Percentiles rank a stretch among this genome's conserved stretches.
These are phyloP conservation scores for Lerista edwardsae DNA, from an alignment of 2,797 vertebrate species.

Conservation along the genomic window DNA sequence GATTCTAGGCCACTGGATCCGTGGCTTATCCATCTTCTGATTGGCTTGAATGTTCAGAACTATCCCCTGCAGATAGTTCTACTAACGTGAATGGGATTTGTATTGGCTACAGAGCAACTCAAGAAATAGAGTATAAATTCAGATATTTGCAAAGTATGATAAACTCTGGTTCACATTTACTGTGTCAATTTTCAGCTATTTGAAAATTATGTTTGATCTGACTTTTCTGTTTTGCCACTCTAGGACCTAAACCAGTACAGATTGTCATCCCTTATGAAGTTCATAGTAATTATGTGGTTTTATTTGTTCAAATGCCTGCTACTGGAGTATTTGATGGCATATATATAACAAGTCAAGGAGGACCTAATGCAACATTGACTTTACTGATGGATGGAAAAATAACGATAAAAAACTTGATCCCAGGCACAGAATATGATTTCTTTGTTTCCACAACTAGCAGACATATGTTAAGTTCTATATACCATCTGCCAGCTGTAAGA, in stretches of 20 bases:
- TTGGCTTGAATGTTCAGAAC: background rate
- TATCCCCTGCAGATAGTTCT: background rate
- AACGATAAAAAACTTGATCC: constrained; percentile 74
- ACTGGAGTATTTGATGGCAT: constrained; percentile 82
- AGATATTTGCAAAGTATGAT: background rate
- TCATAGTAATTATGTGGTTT: constrained; percentile 68
- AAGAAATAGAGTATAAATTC: background rate
- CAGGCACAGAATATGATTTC: constrained; percentile 83
- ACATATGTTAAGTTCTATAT: constrained; percentile 76
- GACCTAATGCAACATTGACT: constrained; percentile 64
- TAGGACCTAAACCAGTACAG: constrained; percentile 80
- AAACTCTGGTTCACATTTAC: background rate
- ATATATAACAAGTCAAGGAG: constrained; percentile 67
- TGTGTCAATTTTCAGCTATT: constrained; percentile 8
- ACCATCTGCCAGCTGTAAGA: constrained; percentile 74
- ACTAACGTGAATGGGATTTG: background rate
- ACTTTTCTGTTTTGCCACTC: constrained; percentile 43
- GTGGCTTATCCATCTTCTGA: background rate
- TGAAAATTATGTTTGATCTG: constrained; percentile 4
- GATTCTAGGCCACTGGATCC: background rate
- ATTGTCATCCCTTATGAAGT: constrained; percentile 76
- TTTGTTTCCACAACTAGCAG: constrained; percentile 78
- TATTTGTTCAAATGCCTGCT: constrained; percentile 80
- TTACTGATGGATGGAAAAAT: constrained; percentile 66
- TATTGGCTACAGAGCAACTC: background rate